Evolutionary conservation across 2,888 invertebrate species (phyloP), one percentile per base, ranked within the genome.

Genomic region (Oscheius sp.): DNA sequence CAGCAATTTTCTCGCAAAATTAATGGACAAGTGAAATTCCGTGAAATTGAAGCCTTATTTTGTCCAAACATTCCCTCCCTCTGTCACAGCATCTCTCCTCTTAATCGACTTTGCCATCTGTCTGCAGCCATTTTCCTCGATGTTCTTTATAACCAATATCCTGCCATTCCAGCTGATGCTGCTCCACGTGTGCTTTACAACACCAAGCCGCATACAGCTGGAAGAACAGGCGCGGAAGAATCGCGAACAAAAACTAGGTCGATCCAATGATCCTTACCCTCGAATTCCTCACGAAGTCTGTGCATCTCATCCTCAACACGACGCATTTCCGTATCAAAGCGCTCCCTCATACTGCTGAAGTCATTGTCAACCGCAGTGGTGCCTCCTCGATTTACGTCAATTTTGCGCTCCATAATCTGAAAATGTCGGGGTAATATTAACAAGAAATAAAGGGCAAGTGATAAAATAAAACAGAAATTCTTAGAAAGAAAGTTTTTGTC

Each of bases 221-320:
- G 20, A 20, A 48, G 23, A 48, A 42, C 42, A 42, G 20, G 48
- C 48, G 48, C 23, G 12, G 48, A 48, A 25, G 48, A 25, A 48
- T 12, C 12, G 20, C 23, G 25, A 37, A 17, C 25, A 61, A 42
- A 39, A 55, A 55, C 33, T 31, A 69, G 25, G 23, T 48, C 48
- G 25, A 48, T 48, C 48, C 25, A 10, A 10, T 37, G 17, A 46
- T 53, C 53, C 58, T 25, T 27, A 79, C 84, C 85, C 72, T 84
- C 84, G 69, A 86, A 85, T 57, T 86, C 87, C 37, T 75, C 78
- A 33, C 86, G 80, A 64, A 86, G 80, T 37, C 86, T 82, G 57
- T 74, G 77, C 96, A 96, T 96, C 90, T 96, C 96, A 87, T 95
- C 95, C 90, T 96, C 96, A 93, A 96, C 96, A 90, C 95, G 94